Conservation (phyloP, 2,113 vertebrate species). For the rabbit (Oryctolagus cuniculus) region DNA sequence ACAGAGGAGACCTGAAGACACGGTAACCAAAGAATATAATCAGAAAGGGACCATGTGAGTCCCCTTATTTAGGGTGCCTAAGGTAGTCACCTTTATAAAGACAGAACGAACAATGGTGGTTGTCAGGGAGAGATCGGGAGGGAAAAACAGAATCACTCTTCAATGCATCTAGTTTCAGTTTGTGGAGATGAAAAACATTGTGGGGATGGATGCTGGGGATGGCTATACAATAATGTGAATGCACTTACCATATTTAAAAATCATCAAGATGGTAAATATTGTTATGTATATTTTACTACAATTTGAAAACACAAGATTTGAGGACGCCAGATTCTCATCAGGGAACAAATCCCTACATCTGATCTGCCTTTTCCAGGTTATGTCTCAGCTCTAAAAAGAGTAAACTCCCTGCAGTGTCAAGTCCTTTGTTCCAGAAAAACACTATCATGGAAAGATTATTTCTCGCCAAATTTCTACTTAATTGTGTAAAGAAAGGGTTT, state of each 20-base stretch:
- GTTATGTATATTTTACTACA: background rate
- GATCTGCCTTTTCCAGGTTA: background rate
- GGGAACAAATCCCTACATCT: background rate
- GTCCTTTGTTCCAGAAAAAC: background rate
- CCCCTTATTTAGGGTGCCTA: background rate
- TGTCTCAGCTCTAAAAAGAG: background rate
- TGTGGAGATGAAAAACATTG: background rate
- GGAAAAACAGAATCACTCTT: background rate
- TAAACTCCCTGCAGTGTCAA: background rate
- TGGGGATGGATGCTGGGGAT: background rate
- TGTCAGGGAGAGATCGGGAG: no score
- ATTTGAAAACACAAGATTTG: background rate
- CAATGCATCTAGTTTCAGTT: background rate
- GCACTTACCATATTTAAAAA: background rate
- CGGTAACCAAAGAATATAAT: background rate
- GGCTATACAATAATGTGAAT: background rate
- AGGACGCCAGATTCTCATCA: background rate
- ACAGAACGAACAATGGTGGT: background rate
- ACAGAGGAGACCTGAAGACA: background rate
- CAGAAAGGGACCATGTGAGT: background rate
- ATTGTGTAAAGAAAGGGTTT: background rate
- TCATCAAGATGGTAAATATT: background rate
- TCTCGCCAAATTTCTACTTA: background rate
- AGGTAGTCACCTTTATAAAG: background rate
- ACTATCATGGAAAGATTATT: background rate